These are phyloP conservation scores for Pygoscelis adeliae DNA, from an alignment of 2,113 vertebrate species.

Conservation along the genomic window DNA sequence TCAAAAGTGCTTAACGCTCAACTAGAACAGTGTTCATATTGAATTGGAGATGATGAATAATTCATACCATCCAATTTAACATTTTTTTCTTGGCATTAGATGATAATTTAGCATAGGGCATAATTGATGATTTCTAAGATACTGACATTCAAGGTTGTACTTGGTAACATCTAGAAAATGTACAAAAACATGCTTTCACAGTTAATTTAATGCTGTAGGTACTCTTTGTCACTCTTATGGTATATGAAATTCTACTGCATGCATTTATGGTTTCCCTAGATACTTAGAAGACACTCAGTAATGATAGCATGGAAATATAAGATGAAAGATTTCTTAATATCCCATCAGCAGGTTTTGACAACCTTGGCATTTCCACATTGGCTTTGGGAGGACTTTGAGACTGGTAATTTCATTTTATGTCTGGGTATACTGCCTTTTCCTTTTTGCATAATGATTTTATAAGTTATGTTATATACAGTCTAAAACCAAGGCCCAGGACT, in stretches of 20 bases:
- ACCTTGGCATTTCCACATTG: not conserved
- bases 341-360: not conserved
- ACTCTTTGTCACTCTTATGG: not conserved
- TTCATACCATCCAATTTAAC: not conserved
- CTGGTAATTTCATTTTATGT: not conserved
- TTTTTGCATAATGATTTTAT: not conserved
- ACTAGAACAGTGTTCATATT: not conserved
- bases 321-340: not conserved
- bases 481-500: not conserved
- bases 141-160: not conserved
- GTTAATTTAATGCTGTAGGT: not conserved
- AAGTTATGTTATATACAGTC: not conserved
- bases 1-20: constrained; percentile 17
- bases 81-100: not conserved
- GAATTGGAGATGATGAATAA: constrained; percentile 43
- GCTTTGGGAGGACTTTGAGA: not conserved
- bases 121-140: constrained; percentile 40
- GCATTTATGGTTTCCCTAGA: not conserved
- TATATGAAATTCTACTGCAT: not conserved
- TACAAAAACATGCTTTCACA: not conserved
- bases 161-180: not conserved
- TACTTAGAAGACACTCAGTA: not conserved
- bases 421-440: not conserved
- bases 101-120: not conserved
- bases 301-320: not conserved